phyloP scores from a whole-genome alignment of 2,888 invertebrate species.

The Lacanobia wlatinum region DNA sequence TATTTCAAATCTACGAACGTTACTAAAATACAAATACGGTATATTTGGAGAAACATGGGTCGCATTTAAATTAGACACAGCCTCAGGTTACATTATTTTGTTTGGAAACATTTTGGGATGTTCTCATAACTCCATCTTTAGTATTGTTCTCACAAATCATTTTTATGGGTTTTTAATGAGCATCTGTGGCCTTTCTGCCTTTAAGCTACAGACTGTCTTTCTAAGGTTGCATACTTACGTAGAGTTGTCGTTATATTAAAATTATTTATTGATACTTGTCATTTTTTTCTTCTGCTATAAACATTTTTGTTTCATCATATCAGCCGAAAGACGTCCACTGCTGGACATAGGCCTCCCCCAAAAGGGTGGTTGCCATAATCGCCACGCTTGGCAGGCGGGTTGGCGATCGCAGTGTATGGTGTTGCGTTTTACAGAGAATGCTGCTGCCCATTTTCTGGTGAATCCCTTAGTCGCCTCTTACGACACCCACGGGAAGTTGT shows the following conservation, averaged over 20 bases:
- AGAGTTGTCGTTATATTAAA: not conserved
- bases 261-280: not conserved
- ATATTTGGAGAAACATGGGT: conserved; percentile 28
- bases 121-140: conserved; percentile 12
- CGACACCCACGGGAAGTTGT: too few species aligned
- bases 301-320: too few species aligned
- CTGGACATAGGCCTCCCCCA: too few species aligned
- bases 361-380: too few species aligned
- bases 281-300: too few species aligned
- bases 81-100: conserved; percentile 19
- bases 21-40: conserved; percentile 32
- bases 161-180: conserved; percentile 51
- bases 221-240: not conserved
- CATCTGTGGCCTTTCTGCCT: conserved; percentile 36
- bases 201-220: conserved; percentile 1
- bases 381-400: too few species aligned
- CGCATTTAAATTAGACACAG: conserved; percentile 20
- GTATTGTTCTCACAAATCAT: conserved; percentile 55
- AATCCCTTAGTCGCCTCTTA: too few species aligned
- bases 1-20: conserved; percentile 26
- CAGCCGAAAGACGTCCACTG: too few species aligned
- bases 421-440: too few species aligned
- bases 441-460: too few species aligned
- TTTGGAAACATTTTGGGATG: conserved; percentile 31
- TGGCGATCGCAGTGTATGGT: too few species aligned